Base-by-base conservation (phyloP, 2,113 vertebrate species). In the Chelonoidis abingdonii region DNA sequence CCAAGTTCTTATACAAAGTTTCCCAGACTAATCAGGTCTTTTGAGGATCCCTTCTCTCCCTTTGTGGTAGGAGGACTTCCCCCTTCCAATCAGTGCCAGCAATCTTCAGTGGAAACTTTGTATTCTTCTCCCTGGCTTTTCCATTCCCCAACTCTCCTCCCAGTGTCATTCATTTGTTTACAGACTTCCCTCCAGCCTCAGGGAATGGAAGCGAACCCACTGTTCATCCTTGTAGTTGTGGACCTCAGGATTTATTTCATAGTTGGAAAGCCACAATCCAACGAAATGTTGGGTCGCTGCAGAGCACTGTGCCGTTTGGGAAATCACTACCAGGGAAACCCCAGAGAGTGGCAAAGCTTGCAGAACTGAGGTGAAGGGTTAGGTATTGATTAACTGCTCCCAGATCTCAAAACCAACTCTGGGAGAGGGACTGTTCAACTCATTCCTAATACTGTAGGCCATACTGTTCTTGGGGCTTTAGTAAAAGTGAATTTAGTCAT, bases 271-370 rank as follows among this genome's bases (percentile, higher is more conserved):
- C 27, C 80, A 19, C n/a, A 53, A 89, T 92, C 21, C 9, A 89
- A 38, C 14, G 59, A 86, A 95, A 72, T 0, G 1, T 80, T 41
- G 10, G 59, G 62, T 49, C 2, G 50, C 79, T 4, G 14, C 21
- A n/a, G 62, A 80, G 50, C 49, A 69, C 49, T 80, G 1, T 80
- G 72, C 47, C 41, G 49, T 62, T n/a, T 75, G 24, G 17, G 50
- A 14, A 80, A 72, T 86, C 87, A 89, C 78, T 11, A 41, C 9
- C 22, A 85, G 29, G 62, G 92, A 94, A 95, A 16, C 24, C 49
- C 87, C 41, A 76, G 84, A 86, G 2, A 75, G n/a, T 25, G 72
- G n/a, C n/a, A 47, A 78, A 78, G 44, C 11, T 47, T 78, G 24
- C 17, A 90, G 0, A 0, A 62, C 62, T 75, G 86, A 82, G 24